Base-by-base conservation (phyloP, 1,140 invertebrate genomes). In the Drosophila nikananu region DNA sequence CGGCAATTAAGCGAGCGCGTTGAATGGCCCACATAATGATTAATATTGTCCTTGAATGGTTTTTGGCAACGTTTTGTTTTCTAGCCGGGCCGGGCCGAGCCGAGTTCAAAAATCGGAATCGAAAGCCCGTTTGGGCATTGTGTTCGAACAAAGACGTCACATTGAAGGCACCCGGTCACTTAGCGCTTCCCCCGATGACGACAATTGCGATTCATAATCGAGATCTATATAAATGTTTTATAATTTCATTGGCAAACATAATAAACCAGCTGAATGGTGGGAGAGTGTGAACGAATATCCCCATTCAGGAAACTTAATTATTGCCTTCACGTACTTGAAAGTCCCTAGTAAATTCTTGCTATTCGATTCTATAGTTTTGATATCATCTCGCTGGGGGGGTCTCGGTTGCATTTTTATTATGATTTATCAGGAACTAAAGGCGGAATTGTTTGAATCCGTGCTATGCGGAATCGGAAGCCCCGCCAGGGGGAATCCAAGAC, bases 401-500 rank as follows among this genome's bases (percentile, higher is more conserved):
- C 57, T 67, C 51, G 23, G n/a, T 5, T 74, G 64, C 54, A 73
- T 67, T 60, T 59, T 44, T 65, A 67, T 46, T 66, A 68, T 79
- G 51, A 76, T 60, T 83, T 80, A 75, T 61, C 44, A 17, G 59
- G 58, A 86, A 86, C 37, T 52, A 27, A 37, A 80, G 41, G 44
- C 79, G 83, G 76, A 87, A 80, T 86, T 62, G 19, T 41, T 23
- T n/a, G 54, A 61, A 51, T 54, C 32, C 52, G n/a, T 48, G 52
- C 23, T 66, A 80, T 66, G 77, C 83, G 77, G 80, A 87, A 83
- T 86, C 80, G 84, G 72, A 86, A 78, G 75, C 52, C 44, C 44
- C 44, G 3, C 5, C 5, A 4, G 32, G 48, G 62, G 49, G 32
- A 55, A 19, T 27, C n/a, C 12, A 41, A 64, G 57, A 52, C 60